phyloP scores from a whole-genome alignment of 2,113 vertebrate species.

The Madoqua kirkii region DNA sequence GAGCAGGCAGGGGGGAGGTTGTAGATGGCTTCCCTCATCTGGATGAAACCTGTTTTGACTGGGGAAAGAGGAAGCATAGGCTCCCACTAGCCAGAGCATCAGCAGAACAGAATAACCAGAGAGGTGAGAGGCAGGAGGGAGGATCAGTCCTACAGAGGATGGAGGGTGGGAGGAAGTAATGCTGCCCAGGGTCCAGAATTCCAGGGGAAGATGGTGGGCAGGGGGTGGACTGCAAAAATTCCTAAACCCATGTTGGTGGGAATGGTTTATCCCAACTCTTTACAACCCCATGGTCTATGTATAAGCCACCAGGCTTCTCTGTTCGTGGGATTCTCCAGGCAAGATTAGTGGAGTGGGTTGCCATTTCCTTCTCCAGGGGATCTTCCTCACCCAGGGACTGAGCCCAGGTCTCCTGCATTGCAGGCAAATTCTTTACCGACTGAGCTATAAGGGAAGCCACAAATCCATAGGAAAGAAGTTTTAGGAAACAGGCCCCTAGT shows the following conservation, averaged over 20 bases:
- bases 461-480: neutral
- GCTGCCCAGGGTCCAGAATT: neutral
- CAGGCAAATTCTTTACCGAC: neutral
- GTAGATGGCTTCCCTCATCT: neutral
- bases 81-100: neutral
- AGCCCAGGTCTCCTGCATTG: neutral
- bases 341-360: neutral
- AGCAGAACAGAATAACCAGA: neutral
- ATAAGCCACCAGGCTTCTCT: neutral
- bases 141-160: neutral
- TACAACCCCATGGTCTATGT: fast-evolving
- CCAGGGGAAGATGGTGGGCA: neutral
- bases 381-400: neutral
- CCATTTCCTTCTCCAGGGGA: neutral
- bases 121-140: neutral
- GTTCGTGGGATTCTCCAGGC: neutral
- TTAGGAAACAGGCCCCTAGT: neutral
- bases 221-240: neutral
- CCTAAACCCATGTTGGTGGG: neutral
- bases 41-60: neutral
- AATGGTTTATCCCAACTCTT: neutral
- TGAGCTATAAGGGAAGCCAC: fast-evolving
- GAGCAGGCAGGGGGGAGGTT: fast-evolving
- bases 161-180: fast-evolving
- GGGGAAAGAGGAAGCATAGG: neutral